A percentile compares a stretch with the other conserved stretches of the same genome.
These are phyloP conservation scores for Octopus sinensis DNA, from an alignment of 1,140 invertebrate species.

Conservation along the genomic window DNA sequence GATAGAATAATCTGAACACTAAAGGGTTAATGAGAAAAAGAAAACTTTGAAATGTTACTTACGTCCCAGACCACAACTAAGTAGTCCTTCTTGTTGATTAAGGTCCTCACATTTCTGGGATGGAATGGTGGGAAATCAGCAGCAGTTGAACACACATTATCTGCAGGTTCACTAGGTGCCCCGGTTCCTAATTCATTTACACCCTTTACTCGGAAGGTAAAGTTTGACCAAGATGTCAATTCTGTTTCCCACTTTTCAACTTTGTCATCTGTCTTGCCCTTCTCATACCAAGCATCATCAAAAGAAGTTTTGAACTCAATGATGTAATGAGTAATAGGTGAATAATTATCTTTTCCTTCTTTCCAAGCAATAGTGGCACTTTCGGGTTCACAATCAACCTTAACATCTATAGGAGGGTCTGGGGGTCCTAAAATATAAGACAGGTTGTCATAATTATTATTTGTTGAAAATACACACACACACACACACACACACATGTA, in stretches of 20 bases:
- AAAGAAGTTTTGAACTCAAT: conserved; percentile 94
- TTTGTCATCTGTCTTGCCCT: conserved; percentile 7
- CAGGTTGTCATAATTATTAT: not conserved
- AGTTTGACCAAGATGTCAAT: conserved; percentile 26
- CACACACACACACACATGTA: not conserved
- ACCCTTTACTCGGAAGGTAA: conserved; percentile 38
- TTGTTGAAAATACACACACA: not conserved
- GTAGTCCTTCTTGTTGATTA: conserved; percentile 28
- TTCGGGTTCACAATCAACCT: conserved; percentile 54
- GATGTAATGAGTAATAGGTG: conserved; percentile 83
- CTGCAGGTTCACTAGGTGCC: conserved; percentile 27
- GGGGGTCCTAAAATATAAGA: conserved; percentile 73
- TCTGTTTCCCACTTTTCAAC: conserved; percentile 19
- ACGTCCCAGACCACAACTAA: conserved; percentile 38
- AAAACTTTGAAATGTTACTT: conserved; percentile 18
- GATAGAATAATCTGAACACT: not conserved
- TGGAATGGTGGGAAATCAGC: conserved; percentile 24
- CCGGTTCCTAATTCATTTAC: conserved; percentile 33
- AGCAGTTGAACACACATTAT: conserved; percentile 21
- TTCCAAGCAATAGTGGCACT: conserved; percentile 70
- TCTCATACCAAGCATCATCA: conserved; percentile 54
- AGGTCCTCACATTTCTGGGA: conserved; percentile 30
- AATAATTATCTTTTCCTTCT: conserved; percentile 80
- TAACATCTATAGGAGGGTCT: conserved; percentile 74
- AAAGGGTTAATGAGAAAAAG: not conserved